Evolutionary conservation across 2,888 invertebrate genomes (phyloP).

Genomic region (Harpalus rufipes): DNA sequence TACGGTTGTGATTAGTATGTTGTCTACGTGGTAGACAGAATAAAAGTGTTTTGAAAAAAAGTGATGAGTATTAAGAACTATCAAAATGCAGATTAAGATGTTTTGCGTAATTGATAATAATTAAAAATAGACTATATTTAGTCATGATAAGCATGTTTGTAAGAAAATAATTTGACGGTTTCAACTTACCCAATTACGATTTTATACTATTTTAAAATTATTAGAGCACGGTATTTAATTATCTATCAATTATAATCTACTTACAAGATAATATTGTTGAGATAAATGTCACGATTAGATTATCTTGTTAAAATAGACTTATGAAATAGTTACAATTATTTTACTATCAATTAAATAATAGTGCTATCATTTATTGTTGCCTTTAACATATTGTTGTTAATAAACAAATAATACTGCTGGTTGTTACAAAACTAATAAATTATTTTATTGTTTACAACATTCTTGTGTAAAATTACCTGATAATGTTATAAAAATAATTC

Average conservation of each 20-base stretch:
- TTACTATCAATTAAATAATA: not conserved
- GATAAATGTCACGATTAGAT: not conserved
- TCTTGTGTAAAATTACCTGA: conserved; percentile 82
- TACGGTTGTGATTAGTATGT: conserved; percentile 11
- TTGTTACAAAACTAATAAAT: conserved; percentile 18
- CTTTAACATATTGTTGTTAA: conserved; percentile 28
- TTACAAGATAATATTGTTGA: conserved; percentile 12
- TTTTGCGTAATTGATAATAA: conserved; percentile 33
- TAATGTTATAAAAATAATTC: conserved; percentile 87
- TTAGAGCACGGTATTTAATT: not conserved
- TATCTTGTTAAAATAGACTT: no score
- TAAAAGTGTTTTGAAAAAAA: conserved; percentile 30
- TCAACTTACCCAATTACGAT: conserved; percentile 33
- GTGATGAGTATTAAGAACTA: conserved; percentile 34
- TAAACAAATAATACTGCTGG: conserved; percentile 37
- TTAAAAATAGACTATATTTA: conserved; percentile 29
- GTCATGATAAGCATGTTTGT: conserved; percentile 1
- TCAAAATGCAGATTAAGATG: conserved; percentile 54
- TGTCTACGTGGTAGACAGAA: conserved; percentile 46
- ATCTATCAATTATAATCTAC: conserved; percentile 19
- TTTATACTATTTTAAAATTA: conserved; percentile 24
- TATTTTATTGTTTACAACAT: not conserved
- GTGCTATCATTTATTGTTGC: conserved; percentile 2
- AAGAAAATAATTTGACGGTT: conserved; percentile 11
- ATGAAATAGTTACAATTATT: not conserved